Conservation (phyloP, 2,113 vertebrate species). For the Callospermophilus lateralis region DNA sequence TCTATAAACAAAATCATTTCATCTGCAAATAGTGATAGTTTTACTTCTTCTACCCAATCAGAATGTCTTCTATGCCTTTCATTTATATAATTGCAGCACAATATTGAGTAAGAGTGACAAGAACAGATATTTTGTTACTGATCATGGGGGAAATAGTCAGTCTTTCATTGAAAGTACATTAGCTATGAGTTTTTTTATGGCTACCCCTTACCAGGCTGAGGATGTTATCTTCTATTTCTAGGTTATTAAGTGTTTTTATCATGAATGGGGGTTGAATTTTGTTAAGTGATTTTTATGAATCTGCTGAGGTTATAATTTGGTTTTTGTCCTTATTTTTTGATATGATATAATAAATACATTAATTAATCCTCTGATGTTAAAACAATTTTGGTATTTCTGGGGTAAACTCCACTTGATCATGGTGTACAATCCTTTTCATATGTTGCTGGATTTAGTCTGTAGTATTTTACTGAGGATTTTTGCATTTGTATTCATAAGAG, state of each 20-base stretch:
- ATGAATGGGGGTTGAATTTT: background rate
- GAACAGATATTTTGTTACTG: background rate
- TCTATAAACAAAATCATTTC: background rate
- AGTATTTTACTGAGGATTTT: background rate
- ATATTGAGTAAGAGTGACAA: background rate
- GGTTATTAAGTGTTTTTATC: background rate
- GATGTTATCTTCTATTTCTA: background rate
- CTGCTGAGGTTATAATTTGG: background rate
- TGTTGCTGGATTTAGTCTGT: background rate
- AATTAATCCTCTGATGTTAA: background rate
- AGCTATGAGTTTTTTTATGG: background rate
- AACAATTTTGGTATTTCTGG: background rate
- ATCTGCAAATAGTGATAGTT: background rate
- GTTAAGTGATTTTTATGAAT: background rate
- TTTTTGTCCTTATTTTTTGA: slow-evolving; percentile 11
- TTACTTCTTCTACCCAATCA: background rate
- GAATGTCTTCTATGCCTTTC: background rate
- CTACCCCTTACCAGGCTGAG: background rate
- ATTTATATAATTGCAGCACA: background rate
- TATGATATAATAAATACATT: background rate
- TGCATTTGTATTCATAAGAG: background rate
- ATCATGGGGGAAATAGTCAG: background rate
- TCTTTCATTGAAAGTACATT: background rate
- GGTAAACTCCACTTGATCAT: background rate
- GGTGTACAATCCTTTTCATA: background rate